Conservation (phyloP, 2,888 invertebrate species). For the Megamerina dolium region DNA sequence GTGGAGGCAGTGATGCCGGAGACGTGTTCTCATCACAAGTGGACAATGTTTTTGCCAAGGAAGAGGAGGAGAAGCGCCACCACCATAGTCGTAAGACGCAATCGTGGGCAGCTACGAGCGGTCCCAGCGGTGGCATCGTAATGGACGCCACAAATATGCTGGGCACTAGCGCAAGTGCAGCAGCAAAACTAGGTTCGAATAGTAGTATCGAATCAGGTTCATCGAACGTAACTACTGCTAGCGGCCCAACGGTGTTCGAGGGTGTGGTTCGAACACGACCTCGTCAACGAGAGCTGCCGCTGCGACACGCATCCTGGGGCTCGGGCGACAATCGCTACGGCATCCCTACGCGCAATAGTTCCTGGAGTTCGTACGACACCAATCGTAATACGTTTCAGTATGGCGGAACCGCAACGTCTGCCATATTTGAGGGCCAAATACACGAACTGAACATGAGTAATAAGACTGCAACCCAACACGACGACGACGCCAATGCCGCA, state of each 20-base stretch:
- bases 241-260: slow-evolving; percentile 59
- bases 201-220: slow-evolving; percentile 29
- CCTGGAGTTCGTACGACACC: slow-evolving; percentile 66
- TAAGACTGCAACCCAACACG: slow-evolving; percentile 26
- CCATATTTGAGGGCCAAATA: slow-evolving; percentile 47
- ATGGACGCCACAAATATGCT: slow-evolving; percentile 22
- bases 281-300: slow-evolving; percentile 56
- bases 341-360: slow-evolving; percentile 62
- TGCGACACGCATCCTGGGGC: slow-evolving; percentile 78
- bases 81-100: slow-evolving; percentile 41
- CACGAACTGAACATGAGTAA: slow-evolving; percentile 39
- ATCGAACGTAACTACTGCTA: slow-evolving; percentile 48
- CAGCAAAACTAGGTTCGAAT: slow-evolving; percentile 25
- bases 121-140: slow-evolving; percentile 35
- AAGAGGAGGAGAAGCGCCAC: slow-evolving; percentile 50
- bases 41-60: slow-evolving; percentile 66
- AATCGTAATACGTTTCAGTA: slow-evolving; percentile 40
- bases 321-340: slow-evolving; percentile 62
- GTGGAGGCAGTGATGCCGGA: slow-evolving; percentile 30
- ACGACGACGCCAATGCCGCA: slow-evolving; percentile 1
- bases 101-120: slow-evolving; percentile 43
- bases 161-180: not conserved
- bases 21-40: slow-evolving; percentile 67
- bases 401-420: slow-evolving; percentile 26
- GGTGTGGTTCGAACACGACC: slow-evolving; percentile 60